Evolutionary conservation across 2,888 invertebrate genomes (phyloP), one percentile per base, ranked within the genome.

Genomic region (Ceramica pisi): DNA sequence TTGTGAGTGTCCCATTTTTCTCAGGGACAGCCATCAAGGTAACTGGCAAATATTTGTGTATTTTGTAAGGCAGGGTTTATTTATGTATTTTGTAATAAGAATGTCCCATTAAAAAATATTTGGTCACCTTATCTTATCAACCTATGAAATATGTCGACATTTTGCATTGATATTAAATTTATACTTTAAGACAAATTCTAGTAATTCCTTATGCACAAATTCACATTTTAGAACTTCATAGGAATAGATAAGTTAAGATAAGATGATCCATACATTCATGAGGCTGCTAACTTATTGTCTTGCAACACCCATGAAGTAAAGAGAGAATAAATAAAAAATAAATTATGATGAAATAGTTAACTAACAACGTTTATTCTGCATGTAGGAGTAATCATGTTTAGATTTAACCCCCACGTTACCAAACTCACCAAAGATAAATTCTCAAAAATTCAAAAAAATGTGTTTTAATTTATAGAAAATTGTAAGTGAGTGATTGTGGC

Each of bases 401-500:
- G n/a, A 55, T 51, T 62, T 62, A 50, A 65, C 41, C 4, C 14
- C 14, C 23, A 16, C 68, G 69, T 76, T 69, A 76, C 80, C 56
- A 46, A 61, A 70, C 55, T 67, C 51, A 77, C 83, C 83, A 83
- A 83, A 83, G 86, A 82, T 26, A 61, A 65, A 62, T 59, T 59
- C 19, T 70, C 61, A 61, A 74, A 71, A 85, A 78, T 26, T 1
- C 31, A 31, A 26, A 23, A 38, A 55, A 53, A 35, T 23, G 9
- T 46, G 21, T 67, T 44, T 26, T 3, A n/a, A n/a, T n/a, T 55
- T 46, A 10, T 1, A 4, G 44, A 26, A 44, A 50, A 46, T 16
- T 26, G 3, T 19, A 2, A 10, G 16, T 38, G 51, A 44, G 19
- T 56, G 26, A 35, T 35, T 59, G 41, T 44, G 5, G 46, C 57